A percentile compares a stretch with the other conserved stretches of the same genome.
phyloP scores from a whole-genome alignment of 2,113 vertebrate species.

The Amphiprion ocellaris region DNA sequence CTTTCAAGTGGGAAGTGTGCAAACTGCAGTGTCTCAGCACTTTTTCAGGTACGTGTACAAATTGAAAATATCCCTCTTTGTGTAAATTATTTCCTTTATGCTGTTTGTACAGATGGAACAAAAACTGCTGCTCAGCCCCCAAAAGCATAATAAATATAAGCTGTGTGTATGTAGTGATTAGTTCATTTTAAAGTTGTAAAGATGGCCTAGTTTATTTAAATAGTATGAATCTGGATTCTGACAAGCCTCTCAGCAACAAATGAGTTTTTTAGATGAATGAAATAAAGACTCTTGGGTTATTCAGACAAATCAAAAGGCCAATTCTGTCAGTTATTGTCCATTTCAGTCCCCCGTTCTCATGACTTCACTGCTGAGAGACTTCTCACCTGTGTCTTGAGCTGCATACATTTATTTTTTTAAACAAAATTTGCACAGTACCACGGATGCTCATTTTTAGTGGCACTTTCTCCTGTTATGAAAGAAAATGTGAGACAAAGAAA shows the following conservation, averaged over 20 bases:
- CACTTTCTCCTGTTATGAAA: background rate
- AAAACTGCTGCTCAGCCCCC: conserved; percentile 28
- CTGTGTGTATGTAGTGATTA: conserved; percentile 13
- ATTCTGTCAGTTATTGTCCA: background rate
- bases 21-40: conserved; percentile 20
- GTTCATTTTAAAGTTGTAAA: conserved; percentile 9
- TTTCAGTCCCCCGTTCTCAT: background rate
- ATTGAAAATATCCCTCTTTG: conserved; percentile 29
- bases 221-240: conserved; percentile 5
- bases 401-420: background rate
- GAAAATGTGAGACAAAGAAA: background rate
- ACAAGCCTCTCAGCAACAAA: background rate
- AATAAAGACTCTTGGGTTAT: background rate
- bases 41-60: conserved; percentile 36
- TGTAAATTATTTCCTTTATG: conserved; percentile 48
- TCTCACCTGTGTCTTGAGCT: background rate
- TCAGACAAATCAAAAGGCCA: background rate
- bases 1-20: conserved; percentile 13
- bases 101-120: conserved; percentile 42
- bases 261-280: background rate
- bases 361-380: background rate
- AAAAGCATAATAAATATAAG: conserved; percentile 4
- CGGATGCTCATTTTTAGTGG: background rate
- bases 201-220: conserved; percentile 10
- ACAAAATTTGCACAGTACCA: conserved; percentile 2